Evolutionary conservation across 2,113 vertebrate species (phyloP).

Genomic region (Catharus bicknelli): DNA sequence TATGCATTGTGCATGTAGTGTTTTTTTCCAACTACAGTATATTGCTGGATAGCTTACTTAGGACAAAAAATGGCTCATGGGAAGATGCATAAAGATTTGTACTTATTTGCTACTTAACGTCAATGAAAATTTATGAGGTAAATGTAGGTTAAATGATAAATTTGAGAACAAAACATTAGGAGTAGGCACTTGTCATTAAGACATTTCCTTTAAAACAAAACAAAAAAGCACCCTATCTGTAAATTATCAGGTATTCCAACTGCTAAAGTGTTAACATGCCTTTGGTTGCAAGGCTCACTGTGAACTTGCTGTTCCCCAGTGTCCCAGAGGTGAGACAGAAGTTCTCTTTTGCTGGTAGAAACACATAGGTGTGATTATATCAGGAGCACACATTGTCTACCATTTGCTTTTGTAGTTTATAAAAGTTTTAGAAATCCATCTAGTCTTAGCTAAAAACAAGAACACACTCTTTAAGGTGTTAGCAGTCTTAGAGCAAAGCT

Average conservation of each 20-base stretch:
- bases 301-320: constrained; percentile 15
- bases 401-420: neutral
- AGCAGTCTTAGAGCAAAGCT: neutral
- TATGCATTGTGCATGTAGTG: constrained; percentile 86
- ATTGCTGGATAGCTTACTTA: constrained; percentile 77
- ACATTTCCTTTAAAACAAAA: neutral
- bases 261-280: constrained; percentile 23
- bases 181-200: neutral
- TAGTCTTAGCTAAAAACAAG: neutral
- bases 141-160: constrained; percentile 10
- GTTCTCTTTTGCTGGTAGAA: constrained; percentile 64
- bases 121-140: constrained; percentile 46
- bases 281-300: constrained; percentile 54
- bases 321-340: constrained; percentile 25
- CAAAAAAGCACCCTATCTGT: neutral
- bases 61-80: constrained; percentile 83
- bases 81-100: constrained; percentile 85
- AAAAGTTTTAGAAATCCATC: neutral
- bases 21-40: constrained; percentile 75
- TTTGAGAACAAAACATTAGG: constrained; percentile 43
- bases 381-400: neutral
- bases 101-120: constrained; percentile 58
- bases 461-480: accelerated
- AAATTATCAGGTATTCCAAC: constrained; percentile 45
- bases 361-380: neutral